phyloP scores from a whole-genome alignment of 2,113 vertebrate species.

The pig (Sus scrofa) region DNA sequence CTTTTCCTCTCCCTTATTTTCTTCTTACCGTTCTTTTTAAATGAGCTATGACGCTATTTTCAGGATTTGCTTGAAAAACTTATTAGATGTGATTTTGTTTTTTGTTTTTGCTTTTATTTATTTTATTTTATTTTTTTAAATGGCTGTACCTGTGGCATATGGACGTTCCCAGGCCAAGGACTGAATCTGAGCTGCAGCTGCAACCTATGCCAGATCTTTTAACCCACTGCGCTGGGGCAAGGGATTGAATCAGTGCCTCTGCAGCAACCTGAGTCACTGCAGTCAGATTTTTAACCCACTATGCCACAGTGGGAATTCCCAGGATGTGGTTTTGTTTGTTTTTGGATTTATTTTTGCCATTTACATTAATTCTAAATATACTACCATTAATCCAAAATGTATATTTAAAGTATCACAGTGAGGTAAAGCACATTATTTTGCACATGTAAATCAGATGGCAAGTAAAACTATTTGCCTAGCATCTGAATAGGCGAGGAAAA shows the following conservation, averaged over 20 bases:
- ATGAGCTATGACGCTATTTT: background rate
- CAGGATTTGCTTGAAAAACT: background rate
- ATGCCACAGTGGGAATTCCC: too few relatives aligned
- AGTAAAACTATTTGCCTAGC: constrained; percentile 42
- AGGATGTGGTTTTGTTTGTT: background rate
- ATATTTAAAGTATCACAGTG: background rate
- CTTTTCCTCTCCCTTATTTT: background rate
- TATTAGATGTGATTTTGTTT: background rate
- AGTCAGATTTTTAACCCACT: too few relatives aligned
- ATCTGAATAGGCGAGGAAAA: constrained; percentile 54
- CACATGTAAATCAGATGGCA: background rate
- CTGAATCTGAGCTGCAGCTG: too few relatives aligned
- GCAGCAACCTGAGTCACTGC: too few relatives aligned
- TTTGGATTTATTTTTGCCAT: background rate
- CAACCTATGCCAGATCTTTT: too few relatives aligned
- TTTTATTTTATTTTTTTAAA: too few relatives aligned
- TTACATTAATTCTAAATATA: background rate
- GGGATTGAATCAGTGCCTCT: too few relatives aligned
- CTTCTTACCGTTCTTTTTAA: background rate
- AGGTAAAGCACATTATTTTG: background rate
- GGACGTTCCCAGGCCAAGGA: too few relatives aligned
- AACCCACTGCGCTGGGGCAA: too few relatives aligned
- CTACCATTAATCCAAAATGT: background rate
- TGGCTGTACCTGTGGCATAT: too few relatives aligned
- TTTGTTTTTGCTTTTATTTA: too few relatives aligned